Evolutionary conservation across 2,888 invertebrate genomes (phyloP), one percentile per base, ranked within the genome.

Genomic region (Drosophila dives): DNA sequence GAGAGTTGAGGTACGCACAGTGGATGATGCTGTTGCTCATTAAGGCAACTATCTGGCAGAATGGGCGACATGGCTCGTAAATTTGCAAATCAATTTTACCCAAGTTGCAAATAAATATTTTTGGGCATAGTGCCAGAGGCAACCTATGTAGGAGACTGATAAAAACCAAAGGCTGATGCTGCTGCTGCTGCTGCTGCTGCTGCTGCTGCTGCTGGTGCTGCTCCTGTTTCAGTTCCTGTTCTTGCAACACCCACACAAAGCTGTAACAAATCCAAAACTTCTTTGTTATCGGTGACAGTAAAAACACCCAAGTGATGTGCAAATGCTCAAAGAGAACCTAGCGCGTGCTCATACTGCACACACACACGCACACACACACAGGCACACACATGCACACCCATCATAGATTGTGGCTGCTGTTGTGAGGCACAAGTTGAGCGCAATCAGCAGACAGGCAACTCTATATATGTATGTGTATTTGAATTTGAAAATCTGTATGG

Each of bases 1-100:
- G 20, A 15, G 20, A 20, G 12, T 42, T 20, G 20, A 54, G 45
- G 8, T 45, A 23, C 20, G 3, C 15, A 45, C 20, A 20, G 23
- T 45, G 45, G 45, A 23, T 45, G 45, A 23, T 45, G 45, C 3
- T 45, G 23, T 42, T 42, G 34, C 40, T 56, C 33, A 48, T 53
- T 42, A 42, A 55, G 59, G 67, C 48, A 48, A 38, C 29, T 64
- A 51, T 61, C 45, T 62, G 66, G 23, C n/a, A 29, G 29, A 40
- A 56, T 49, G 61, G 32, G 45, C 34, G 62, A 45, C 53, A 29
- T 36, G 34, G 51, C 53, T 54, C 70, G 56, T 77, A 74, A 81
- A 74, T 80, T 70, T 50, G 53, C 65, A 83, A 83, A 81, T 81
- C 81, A 81, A 81, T 81, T 83, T 81, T 45, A 72, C 72, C 83